Evolutionary conservation across 2,888 invertebrate genomes (phyloP).

Genomic region (Papilio elwesi): DNA sequence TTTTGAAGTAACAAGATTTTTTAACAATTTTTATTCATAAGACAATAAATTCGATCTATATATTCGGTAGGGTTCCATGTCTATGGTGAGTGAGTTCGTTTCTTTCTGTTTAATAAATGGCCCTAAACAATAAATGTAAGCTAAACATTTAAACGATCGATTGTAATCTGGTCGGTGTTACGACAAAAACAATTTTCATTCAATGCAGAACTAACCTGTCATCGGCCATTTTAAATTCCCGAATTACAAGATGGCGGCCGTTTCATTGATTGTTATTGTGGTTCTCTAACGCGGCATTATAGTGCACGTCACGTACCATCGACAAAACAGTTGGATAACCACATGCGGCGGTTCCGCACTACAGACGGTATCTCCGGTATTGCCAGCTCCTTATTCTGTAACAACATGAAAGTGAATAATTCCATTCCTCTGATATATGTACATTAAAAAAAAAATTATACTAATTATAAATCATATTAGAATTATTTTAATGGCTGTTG

Average conservation of each 20-base stretch:
- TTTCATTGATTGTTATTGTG: slow-evolving; percentile 38
- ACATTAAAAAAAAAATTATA: too few species aligned
- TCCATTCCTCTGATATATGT: not conserved
- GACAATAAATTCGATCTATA: not conserved
- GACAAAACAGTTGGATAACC: slow-evolving; percentile 45
- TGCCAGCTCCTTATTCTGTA: slow-evolving; percentile 30
- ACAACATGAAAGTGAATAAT: slow-evolving; percentile 5
- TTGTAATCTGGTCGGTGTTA: slow-evolving; percentile 12
- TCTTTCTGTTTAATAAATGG: too few species aligned
- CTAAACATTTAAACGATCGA: not conserved
- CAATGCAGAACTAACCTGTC: slow-evolving; percentile 33
- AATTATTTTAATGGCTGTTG: too few species aligned
- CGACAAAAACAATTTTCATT: slow-evolving; percentile 34
- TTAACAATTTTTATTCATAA: not conserved
- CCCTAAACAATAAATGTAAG: too few species aligned
- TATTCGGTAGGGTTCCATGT: too few species aligned
- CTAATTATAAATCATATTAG: too few species aligned
- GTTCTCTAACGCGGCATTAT: slow-evolving; percentile 43
- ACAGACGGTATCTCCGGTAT: slow-evolving; percentile 29
- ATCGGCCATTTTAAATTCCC: slow-evolving; percentile 37
- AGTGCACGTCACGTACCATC: slow-evolving; percentile 45
- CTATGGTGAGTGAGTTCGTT: too few species aligned
- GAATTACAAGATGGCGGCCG: slow-evolving; percentile 40
- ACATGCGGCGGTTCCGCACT: slow-evolving; percentile 38
- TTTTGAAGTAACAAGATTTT: not conserved